phyloP scores from a whole-genome alignment of 2,888 invertebrate genomes.

The Crossocerus cetratus region DNA sequence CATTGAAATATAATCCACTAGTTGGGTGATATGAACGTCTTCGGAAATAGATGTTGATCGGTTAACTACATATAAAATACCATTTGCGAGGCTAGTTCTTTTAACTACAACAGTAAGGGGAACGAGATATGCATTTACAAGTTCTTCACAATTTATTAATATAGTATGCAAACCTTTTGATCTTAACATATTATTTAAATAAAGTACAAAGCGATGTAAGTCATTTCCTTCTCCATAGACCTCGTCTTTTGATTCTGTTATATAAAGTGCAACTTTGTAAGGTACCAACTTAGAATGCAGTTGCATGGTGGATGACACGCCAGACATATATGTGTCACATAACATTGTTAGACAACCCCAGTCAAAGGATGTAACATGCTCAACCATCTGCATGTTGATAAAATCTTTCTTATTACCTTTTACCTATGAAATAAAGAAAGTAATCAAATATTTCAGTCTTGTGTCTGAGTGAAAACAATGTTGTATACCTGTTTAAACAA shows the following conservation, averaged over 20 bases:
- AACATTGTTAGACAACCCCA: constrained; percentile 72
- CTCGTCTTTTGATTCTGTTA: constrained; percentile 77
- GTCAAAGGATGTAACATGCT: constrained; percentile 69
- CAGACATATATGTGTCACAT: constrained; percentile 65
- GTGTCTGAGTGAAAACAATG: constrained; percentile 1
- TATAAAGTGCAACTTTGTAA: constrained; percentile 85
- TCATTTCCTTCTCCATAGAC: constrained; percentile 72
- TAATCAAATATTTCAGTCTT: constrained; percentile 21
- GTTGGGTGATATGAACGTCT: constrained; percentile 68
- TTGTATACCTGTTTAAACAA: constrained; percentile 53
- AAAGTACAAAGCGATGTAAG: constrained; percentile 79
- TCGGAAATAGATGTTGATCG: constrained; percentile 78
- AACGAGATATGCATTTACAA: constrained; percentile 77
- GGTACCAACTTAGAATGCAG: constrained; percentile 87
- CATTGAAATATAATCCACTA: constrained; percentile 63
- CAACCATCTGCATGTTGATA: constrained; percentile 62
- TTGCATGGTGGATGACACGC: constrained; percentile 77
- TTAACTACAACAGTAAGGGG: constrained; percentile 86
- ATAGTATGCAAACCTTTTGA: constrained; percentile 70
- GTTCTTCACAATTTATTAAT: constrained; percentile 60
- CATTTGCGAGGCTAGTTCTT: constrained; percentile 83
- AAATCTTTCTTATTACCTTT: constrained; percentile 40
- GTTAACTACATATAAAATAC: constrained; percentile 81
- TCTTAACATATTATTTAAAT: constrained; percentile 79
- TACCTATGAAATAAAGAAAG: constrained; percentile 54